Conservation (phyloP, 2,888 invertebrate genomes). For the Macrosiphum euphorbiae region DNA sequence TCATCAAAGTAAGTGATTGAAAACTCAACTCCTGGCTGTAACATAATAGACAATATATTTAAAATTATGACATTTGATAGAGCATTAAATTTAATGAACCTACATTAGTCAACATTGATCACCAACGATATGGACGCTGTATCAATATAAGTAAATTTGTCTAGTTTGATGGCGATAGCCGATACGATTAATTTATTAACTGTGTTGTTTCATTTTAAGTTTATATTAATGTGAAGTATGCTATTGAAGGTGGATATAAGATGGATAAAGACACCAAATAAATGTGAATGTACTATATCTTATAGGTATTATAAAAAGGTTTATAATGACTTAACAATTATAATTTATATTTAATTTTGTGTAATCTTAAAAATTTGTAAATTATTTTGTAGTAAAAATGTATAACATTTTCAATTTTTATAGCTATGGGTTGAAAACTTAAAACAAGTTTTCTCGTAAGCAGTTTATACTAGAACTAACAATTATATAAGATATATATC, state of each 20-base stretch:
- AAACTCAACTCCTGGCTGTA: slow-evolving; percentile 82
- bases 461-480: too few species aligned
- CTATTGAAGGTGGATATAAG: not conserved
- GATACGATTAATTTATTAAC: not conserved
- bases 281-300: not conserved
- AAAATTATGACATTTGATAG: not conserved
- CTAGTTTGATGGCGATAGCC: too few species aligned
- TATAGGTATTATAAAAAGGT: not conserved
- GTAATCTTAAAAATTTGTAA: not conserved
- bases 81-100: not conserved
- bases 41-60: slow-evolving; percentile 54
- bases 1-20: slow-evolving; percentile 90
- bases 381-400: too few species aligned
- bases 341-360: not conserved
- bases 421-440: too few species aligned
- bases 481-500: too few species aligned
- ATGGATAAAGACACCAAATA: not conserved
- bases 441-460: too few species aligned
- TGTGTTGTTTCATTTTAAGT: not conserved
- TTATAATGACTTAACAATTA: not conserved
- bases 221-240: not conserved
- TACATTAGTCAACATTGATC: too few species aligned
- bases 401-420: too few species aligned
- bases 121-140: not conserved
- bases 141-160: not conserved